These are phyloP conservation scores for Numida meleagris DNA, from an alignment of 2,113 vertebrate genomes.

Conservation along the genomic window DNA sequence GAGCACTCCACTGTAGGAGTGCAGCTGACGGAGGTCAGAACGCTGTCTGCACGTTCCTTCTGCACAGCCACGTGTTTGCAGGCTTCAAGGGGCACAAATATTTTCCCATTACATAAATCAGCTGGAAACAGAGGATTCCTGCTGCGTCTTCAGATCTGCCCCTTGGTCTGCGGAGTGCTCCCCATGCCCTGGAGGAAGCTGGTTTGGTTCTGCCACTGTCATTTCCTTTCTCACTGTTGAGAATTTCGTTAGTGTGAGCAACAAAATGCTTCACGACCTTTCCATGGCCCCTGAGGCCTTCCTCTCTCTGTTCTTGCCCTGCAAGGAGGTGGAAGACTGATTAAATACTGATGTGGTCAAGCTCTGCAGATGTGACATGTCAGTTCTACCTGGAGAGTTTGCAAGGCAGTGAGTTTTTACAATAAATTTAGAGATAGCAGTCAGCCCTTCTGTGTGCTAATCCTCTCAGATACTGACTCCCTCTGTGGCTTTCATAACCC, in stretches of 20 bases:
- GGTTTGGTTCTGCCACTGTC: background rate
- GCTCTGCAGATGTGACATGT: background rate
- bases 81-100: background rate
- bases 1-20: background rate
- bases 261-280: background rate
- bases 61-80: rapidly evolving
- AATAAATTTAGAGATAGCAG: background rate
- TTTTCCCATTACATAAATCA: background rate
- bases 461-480: background rate
- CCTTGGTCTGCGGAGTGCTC: rapidly evolving
- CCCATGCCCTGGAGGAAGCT: background rate
- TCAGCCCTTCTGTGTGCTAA: background rate
- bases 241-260: background rate
- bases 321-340: background rate
- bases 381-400: background rate
- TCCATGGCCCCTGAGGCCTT: background rate
- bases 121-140: background rate
- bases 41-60: rapidly evolving
- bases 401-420: background rate
- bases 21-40: background rate
- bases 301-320: background rate
- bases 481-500: background rate
- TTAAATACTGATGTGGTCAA: background rate
- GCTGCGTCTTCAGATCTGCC: background rate
- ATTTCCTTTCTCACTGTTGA: background rate